phyloP scores from a whole-genome alignment of 2,888 invertebrate genomes.

The Pogonocherus hispidulus region DNA sequence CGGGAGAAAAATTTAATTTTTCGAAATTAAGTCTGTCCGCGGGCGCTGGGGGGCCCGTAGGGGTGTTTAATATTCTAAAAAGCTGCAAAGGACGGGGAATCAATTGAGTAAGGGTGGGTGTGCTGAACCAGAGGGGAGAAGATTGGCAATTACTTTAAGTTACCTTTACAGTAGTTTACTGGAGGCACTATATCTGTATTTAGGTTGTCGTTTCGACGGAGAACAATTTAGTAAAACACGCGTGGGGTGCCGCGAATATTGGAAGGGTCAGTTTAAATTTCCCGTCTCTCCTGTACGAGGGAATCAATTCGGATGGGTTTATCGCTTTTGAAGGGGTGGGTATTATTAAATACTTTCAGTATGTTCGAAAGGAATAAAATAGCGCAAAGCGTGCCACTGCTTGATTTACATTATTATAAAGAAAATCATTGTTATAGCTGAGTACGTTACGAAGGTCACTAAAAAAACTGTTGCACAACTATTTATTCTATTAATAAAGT shows the following conservation, averaged over 20 bases:
- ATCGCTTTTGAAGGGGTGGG: constrained; percentile 12
- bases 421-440: no score
- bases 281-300: constrained; percentile 2
- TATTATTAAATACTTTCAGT: background rate
- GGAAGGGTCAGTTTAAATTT: constrained; percentile 45
- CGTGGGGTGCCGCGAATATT: constrained; percentile 31
- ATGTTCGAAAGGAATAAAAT: background rate
- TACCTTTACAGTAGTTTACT: constrained; percentile 52
- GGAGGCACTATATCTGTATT: constrained; percentile 49
- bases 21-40: background rate
- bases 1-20: background rate
- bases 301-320: constrained; percentile 19
- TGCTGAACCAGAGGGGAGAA: constrained; percentile 41
- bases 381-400: background rate
- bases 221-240: constrained; percentile 45
- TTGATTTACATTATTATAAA: background rate
- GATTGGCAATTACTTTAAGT: constrained; percentile 55
- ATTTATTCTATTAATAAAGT: no score
- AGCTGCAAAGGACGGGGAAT: constrained; percentile 35
- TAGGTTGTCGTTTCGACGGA: constrained; percentile 41
- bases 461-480: no score
- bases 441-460: no score
- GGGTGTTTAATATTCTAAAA: constrained; percentile 42
- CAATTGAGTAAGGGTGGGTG: constrained; percentile 38
- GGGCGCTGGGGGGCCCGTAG: background rate